Evolutionary conservation across 2,888 invertebrate species (phyloP).

Genomic region (Phania funesta): DNA sequence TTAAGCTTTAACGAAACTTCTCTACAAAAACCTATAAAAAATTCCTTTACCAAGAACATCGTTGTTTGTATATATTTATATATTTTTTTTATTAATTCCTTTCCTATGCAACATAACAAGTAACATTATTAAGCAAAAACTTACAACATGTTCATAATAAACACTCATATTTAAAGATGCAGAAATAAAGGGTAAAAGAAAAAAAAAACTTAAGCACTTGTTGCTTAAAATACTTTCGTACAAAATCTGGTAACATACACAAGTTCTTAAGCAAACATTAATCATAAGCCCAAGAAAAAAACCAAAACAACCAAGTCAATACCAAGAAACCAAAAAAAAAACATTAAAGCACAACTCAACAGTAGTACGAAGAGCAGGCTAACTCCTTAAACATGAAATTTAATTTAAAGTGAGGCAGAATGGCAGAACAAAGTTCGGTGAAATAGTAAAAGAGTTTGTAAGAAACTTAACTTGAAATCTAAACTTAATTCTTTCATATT

Average conservation of each 20-base stretch:
- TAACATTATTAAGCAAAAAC: conserved; percentile 58
- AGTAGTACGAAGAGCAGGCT: no score
- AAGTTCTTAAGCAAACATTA: conserved; percentile 55
- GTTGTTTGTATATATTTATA: conserved; percentile 45
- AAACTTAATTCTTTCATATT: no score
- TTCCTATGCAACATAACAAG: conserved; percentile 29
- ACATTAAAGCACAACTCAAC: neutral
- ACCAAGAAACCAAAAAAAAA: neutral
- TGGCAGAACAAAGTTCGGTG: neutral
- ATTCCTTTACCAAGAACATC: conserved; percentile 50
- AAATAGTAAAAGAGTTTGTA: no score
- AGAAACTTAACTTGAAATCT: no score
- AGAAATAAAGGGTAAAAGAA: conserved; percentile 12
- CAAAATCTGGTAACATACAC: conserved; percentile 47
- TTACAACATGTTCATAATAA: conserved; percentile 58
- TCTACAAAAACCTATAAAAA: conserved; percentile 12
- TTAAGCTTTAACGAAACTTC: conserved; percentile 31
- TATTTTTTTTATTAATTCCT: conserved; percentile 4
- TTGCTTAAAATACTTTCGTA: conserved; percentile 16
- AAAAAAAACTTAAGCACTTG: conserved; percentile 44
- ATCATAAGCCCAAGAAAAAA: conserved; percentile 52
- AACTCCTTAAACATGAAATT: neutral
- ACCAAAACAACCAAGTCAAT: neutral
- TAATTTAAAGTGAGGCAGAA: neutral
- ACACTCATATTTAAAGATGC: conserved; percentile 6